Conservation (phyloP, 2,113 vertebrate genomes). For the Cyanoderma ruficeps region DNA sequence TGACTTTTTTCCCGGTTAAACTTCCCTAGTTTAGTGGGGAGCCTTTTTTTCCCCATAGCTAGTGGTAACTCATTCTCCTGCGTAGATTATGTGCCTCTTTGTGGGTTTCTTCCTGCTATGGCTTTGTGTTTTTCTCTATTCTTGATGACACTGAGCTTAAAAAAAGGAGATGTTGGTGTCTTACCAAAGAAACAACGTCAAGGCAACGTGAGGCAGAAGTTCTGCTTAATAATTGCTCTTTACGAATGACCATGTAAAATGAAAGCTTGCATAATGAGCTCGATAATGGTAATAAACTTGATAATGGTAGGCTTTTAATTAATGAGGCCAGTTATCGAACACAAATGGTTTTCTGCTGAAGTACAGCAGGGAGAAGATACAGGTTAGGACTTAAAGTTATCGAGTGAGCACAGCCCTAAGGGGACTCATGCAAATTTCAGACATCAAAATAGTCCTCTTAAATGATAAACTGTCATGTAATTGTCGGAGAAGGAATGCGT, state of each 20-base stretch:
- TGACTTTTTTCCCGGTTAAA: neutral
- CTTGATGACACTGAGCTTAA: neutral
- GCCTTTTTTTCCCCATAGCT: neutral
- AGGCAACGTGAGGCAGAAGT: neutral
- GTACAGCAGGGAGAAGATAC: neutral
- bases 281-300: neutral
- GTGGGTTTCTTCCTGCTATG: neutral
- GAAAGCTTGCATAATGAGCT: fast-evolving
- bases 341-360: neutral
- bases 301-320: neutral
- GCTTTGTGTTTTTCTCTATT: fast-evolving
- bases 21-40: neutral
- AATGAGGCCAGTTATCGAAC: neutral
- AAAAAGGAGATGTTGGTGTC: neutral
- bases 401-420: neutral
- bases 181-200: neutral
- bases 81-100: neutral
- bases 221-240: neutral
- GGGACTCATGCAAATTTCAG: neutral
- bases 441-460: neutral
- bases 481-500: neutral
- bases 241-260: neutral
- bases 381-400: neutral
- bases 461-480: neutral
- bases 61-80: fast-evolving